These are phyloP conservation scores for Ctenochaetus hawaiiensis DNA, from an alignment of 2,797 vertebrate genomes.

Conservation along the genomic window DNA sequence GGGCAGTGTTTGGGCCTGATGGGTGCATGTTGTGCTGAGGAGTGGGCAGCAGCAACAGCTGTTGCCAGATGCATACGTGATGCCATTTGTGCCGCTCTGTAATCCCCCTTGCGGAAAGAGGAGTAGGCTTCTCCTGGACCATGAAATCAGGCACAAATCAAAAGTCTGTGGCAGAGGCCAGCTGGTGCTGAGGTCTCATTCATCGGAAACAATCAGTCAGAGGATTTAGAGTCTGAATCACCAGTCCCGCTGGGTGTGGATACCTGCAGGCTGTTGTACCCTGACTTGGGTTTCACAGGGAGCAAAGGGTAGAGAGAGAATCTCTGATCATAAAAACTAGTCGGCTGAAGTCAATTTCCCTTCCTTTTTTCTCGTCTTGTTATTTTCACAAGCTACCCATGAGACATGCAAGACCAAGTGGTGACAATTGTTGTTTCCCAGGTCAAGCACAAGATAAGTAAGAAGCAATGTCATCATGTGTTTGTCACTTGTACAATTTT, in stretches of 20 bases:
- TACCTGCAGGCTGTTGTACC: constrained; percentile 63
- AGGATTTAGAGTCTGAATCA: constrained; percentile 74
- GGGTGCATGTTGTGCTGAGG: constrained; percentile 49
- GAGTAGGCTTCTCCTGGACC: constrained; percentile 71
- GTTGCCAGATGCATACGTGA: constrained; percentile 85
- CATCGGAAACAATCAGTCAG: constrained; percentile 82
- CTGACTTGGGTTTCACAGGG: constrained; percentile 53
- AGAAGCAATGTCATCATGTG: constrained; percentile 4
- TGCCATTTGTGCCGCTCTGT: constrained; percentile 83
- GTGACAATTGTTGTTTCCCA: constrained; percentile 42
- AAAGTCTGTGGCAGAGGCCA: constrained; percentile 73
- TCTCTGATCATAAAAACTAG: constrained; percentile 38
- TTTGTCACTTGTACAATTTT: constrained; percentile 21
- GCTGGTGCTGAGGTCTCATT: constrained; percentile 80
- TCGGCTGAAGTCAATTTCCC: constrained; percentile 32
- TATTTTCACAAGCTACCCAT: constrained; percentile 42
- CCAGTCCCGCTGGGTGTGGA: constrained; percentile 56
- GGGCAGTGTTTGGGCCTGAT: constrained; percentile 27
- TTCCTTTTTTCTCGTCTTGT: constrained; percentile 26
- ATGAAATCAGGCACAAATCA: constrained; percentile 84
- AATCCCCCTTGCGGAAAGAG: constrained; percentile 80
- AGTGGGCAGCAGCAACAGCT: constrained; percentile 82
- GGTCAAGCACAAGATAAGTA: constrained; percentile 14
- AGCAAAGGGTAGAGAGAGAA: constrained; percentile 40
- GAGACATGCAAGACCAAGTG: constrained; percentile 38